Evolutionary conservation across 2,113 vertebrate species (phyloP), one percentile per base, ranked within the genome.

Genomic region (Plotosus lineatus): DNA sequence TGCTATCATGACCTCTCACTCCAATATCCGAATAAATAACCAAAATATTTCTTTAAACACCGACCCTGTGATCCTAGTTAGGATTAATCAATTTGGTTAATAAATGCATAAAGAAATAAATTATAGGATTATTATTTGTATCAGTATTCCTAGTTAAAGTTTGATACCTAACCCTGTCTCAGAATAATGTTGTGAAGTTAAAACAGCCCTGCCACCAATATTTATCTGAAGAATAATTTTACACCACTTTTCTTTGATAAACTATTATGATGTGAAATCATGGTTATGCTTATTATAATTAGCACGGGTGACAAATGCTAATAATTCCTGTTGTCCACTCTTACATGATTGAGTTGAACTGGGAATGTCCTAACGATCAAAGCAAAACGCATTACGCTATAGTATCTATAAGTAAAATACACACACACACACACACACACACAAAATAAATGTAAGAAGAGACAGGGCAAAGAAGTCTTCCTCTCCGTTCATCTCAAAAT

Each of bases 211-310:
- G 19, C 9, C 40, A 15, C 26, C 11, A 12, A 69, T 14, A 69
- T 46, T 26, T 17, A 56, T n/a, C 17, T 56, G 36, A 56, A 53
- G 28, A 33, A 72, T 31, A 48, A 11, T 53, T 75, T 75, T 31
- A 36, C 12, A 15, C 12, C 12, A 55, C 31, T 14, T 75, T 11
- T 55, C 21, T 12, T 14, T 36, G 28, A 42, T 56, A 42, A 40
- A 40, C 11, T 74, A n/a, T 55, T 74, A 17, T 0, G 38, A 23
- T 8, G 14, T 55, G 72, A 56, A 55, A n/a, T 55, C 12, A 55
- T 75, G 55, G 38, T 9, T 42, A 31, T 71, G n/a, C 68, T 48
- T 46, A 46, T 71, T 46, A 26, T 26, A 71, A 31, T 71, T 56
- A 56, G 2, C 28, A 31, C 28, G 17, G 42, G 48, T 71, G 14